phyloP scores from a whole-genome alignment of 2,113 vertebrate species.

The Lophura nycthemera region DNA sequence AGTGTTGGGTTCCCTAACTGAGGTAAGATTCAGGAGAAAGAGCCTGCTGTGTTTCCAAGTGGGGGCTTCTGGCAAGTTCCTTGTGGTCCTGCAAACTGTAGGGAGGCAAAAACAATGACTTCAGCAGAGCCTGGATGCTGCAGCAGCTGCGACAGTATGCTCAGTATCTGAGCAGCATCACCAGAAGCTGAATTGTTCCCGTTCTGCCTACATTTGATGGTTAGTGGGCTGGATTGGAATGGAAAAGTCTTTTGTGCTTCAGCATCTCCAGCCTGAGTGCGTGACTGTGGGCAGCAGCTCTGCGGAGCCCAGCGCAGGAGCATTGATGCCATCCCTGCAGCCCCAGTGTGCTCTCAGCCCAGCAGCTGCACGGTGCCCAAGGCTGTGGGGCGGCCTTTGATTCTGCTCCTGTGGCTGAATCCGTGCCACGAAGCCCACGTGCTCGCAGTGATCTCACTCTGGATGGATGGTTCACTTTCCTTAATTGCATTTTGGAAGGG shows the following conservation, averaged over 20 bases:
- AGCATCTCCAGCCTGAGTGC: background rate
- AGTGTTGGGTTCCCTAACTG: background rate
- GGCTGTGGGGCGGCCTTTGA: background rate
- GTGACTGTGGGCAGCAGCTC: background rate
- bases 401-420: background rate
- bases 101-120: background rate
- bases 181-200: background rate
- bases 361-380: background rate
- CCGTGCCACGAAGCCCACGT: background rate
- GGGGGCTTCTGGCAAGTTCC: background rate
- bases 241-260: background rate
- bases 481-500: slow-evolving; percentile 53
- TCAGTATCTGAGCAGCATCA: background rate
- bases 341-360: background rate
- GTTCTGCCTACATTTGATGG: background rate
- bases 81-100: background rate
- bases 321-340: background rate
- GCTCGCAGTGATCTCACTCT: slow-evolving; percentile 4
- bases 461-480: background rate
- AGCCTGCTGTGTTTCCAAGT: background rate
- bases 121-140: background rate
- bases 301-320: background rate
- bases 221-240: background rate
- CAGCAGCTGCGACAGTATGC: background rate
- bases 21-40: background rate